Evolutionary conservation across 2,113 vertebrate species (phyloP), one percentile per base, ranked within the genome.

Genomic region (Puffinus mauretanicus): DNA sequence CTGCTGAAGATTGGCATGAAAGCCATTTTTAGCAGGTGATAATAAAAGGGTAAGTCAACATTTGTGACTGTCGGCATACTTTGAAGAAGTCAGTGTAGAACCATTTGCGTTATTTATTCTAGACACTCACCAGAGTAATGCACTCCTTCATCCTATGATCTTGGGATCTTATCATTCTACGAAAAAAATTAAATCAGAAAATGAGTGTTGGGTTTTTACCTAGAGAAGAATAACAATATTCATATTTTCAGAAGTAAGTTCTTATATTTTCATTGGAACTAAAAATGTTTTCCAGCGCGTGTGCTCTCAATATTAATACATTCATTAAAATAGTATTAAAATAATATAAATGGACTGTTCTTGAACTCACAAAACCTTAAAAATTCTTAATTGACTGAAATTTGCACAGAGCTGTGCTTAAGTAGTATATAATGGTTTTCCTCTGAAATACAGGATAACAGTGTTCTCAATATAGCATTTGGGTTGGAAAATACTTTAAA

Each of bases 211-310:
- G 5, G 6, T 55, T 81, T 95, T 94, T 87, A 80, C 57, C 38
- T 86, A 81, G 62, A 86, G 21, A 94, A 93, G 79, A 96, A 93
- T 81, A 95, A 96, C 7, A 80, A 51, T 44, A 82, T 83, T 73
- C 8, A 1, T 69, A 92, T 67, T 88, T 90, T 93, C 57, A 82
- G 49, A 75, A 78, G 27, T 5, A 1, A 80, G 27, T 73, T 61
- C 47, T 82, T 88, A 6, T 38, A 20, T 88, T 90, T 94, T 78
- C 71, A 42, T 57, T 86, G 60, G 38, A 92, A 80, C 27, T 38
- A 52, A 75, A 30, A 82, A 36, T 1, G 7, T 72, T 83, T 87
- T 44, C 27, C 12, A 36, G 7, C 0, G 0, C 0, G 0, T 47
- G 17, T 73, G 7, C 30, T 88, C 90, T 66, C 26, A 46, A 7